Base-by-base conservation (phyloP, 2,888 invertebrate species). In the Helicoverpa assulta region DNA sequence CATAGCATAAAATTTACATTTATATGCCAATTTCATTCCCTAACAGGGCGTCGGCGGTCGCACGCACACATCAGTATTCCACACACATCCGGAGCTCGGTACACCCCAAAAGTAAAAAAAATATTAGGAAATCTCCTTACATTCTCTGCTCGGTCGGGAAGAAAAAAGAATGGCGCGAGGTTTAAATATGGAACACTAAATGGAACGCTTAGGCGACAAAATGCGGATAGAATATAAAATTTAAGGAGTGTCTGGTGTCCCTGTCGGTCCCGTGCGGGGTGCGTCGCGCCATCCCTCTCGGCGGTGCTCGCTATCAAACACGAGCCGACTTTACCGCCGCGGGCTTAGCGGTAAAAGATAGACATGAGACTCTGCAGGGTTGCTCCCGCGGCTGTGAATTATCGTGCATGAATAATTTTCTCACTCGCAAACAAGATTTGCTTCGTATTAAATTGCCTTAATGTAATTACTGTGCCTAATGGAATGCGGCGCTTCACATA, bases 1-100 rank as follows among this genome's bases (percentile, higher is more conserved):
- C 95, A 95, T 95, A 90, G 95, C 95, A 95, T 95, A 95, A 95
- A 95, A 95, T 95, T 95, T 95, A 95, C 95, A 95, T 95, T 95
- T 95, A 95, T 95, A 95, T 95, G 95, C 95, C 95, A 95, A 95
- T 95, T 95, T 95, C 94, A 94, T 94, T 94, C 93, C 94, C 92
- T 93, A 94, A 94, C 94, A 93, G 94, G 91, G 93, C 92, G 92
- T 91, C 89, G 92, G 92, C 89, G 92, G 93, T 91, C 87, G 91
- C 93, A 92, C 94, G 93, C 94, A 94, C 94, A 95, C 95, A 95
- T 95, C 94, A 93, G 92, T 94, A 95, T 95, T 92, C 95, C 82
- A 91, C 89, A 92, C 93, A 95, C 94, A 94, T 87, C 90, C 88
- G 85, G 80, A 84, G 84, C 86, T 86, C 85, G 86, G 86, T 88